phyloP scores from a whole-genome alignment of 2,797 vertebrate genomes.

The Argyrosomus regius region DNA sequence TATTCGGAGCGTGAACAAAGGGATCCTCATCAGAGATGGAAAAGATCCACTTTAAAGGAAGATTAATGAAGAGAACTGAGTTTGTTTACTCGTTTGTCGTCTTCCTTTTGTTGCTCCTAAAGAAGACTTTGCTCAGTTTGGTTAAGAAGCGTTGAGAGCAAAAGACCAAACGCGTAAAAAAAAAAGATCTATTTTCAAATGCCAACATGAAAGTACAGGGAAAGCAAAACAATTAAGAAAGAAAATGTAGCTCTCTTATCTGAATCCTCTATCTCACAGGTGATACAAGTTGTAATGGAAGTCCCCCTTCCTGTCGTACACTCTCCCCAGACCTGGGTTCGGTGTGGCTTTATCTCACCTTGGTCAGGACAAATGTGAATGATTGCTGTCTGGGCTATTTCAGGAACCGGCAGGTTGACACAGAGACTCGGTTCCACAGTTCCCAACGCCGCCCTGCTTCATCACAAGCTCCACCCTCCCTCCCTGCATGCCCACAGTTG shows the following conservation, averaged over 20 bases:
- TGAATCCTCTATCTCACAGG: conserved; percentile 44
- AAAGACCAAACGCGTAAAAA: conserved; percentile 7
- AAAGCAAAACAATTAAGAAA: conserved; percentile 56
- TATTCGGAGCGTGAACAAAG: conserved; percentile 42
- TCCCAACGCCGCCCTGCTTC: neutral
- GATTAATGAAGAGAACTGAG: conserved; percentile 44
- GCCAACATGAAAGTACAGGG: conserved; percentile 33
- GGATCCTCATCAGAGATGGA: conserved; percentile 31
- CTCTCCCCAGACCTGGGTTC: conserved; percentile 25
- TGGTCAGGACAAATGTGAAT: conserved; percentile 63
- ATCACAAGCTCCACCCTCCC: conserved; percentile 18
- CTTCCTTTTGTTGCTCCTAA: conserved; percentile 13
- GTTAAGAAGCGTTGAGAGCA: conserved; percentile 10
- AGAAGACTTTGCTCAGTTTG: conserved; percentile 18
- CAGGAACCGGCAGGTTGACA: conserved; percentile 47
- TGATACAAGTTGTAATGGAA: conserved; percentile 72
- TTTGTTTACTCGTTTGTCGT: conserved; percentile 40
- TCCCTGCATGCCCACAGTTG: conserved; percentile 39
- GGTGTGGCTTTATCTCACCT: conserved; percentile 58
- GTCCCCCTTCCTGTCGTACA: conserved; percentile 42
- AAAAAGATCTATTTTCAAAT: conserved; percentile 36
- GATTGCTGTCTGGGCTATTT: conserved; percentile 70
- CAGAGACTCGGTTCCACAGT: conserved; percentile 17
- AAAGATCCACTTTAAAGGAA: conserved; percentile 39
- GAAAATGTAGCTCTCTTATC: conserved; percentile 51